These are phyloP conservation scores for Aleiodes testaceus DNA, from an alignment of 2,888 invertebrate genomes.

Conservation along the genomic window DNA sequence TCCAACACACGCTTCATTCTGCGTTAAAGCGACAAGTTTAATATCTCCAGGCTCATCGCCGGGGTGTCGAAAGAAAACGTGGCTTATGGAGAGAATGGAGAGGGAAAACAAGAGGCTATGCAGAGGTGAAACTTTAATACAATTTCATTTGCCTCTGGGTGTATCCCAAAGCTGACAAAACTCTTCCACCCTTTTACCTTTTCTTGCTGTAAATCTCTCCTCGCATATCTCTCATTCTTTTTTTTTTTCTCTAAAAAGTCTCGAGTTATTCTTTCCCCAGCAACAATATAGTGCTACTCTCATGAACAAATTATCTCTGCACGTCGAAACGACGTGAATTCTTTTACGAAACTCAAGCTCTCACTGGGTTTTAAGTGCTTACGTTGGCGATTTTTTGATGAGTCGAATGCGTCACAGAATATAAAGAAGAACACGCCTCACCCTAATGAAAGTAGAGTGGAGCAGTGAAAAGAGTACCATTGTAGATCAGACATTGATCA, in stretches of 20 bases:
- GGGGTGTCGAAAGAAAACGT: slow-evolving; percentile 50
- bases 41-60: slow-evolving; percentile 59
- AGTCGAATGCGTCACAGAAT: slow-evolving; percentile 26
- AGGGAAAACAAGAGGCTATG: slow-evolving; percentile 49
- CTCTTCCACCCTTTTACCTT: slow-evolving; percentile 45
- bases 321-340: slow-evolving; percentile 29
- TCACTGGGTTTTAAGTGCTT: slow-evolving; percentile 49
- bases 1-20: slow-evolving; percentile 64
- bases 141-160: slow-evolving; percentile 70
- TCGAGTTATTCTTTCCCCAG: background rate
- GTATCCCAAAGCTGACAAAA: slow-evolving; percentile 66
- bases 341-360: background rate
- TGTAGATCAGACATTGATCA: slow-evolving; percentile 1
- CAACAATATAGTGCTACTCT: background rate
- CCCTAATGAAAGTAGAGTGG: slow-evolving; percentile 25
- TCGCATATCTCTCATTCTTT: no score
- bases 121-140: slow-evolving; percentile 71
- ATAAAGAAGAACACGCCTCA: slow-evolving; percentile 25
- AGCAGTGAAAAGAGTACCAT: slow-evolving; percentile 31
- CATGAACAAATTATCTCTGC: slow-evolving; percentile 6
- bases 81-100: slow-evolving; percentile 6
- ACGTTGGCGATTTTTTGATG: slow-evolving; percentile 49
- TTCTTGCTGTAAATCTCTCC: no score
- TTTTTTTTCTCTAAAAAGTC: no score
- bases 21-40: slow-evolving; percentile 72